Conservation (phyloP, 2,797 vertebrate species). For the Rhyacichthys aspro region DNA sequence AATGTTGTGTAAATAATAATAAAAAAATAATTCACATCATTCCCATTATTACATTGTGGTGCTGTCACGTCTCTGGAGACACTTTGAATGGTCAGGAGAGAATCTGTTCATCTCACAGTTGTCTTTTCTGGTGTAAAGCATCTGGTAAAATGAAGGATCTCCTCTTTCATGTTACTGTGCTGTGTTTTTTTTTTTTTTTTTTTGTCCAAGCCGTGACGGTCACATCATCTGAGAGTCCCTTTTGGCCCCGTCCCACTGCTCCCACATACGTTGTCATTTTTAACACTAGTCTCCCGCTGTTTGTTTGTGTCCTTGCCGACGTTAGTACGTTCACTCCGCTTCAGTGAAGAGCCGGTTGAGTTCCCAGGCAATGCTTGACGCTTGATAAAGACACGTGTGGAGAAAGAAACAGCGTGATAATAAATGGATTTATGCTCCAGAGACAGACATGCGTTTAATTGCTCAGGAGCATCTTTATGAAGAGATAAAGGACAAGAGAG, state of each 20-base stretch:
- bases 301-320: background rate
- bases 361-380: conserved; percentile 46
- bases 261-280: no score
- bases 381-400: conserved; percentile 50
- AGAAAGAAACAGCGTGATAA: conserved; percentile 47
- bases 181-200: conserved; percentile 7
- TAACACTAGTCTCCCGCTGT: background rate
- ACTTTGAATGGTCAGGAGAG: no score
- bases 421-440: conserved; percentile 49
- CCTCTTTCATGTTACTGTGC: no score
- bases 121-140: no score
- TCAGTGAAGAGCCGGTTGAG: conserved; percentile 29
- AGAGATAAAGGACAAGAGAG: conserved; percentile 16
- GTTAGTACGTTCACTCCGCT: conserved; percentile 14
- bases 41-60: no score
- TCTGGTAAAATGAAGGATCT: no score
- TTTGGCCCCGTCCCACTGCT: no score
- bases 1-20: no score
- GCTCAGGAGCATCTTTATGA: conserved; percentile 45
- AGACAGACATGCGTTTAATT: conserved; percentile 64
- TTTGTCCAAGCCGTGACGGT: conserved; percentile 11
- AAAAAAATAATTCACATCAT: no score
- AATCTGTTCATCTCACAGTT: no score
- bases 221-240: conserved; percentile 32
- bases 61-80: no score